These are phyloP conservation scores for Empidonax traillii DNA, from an alignment of 2,113 vertebrate genomes.

Conservation along the genomic window DNA sequence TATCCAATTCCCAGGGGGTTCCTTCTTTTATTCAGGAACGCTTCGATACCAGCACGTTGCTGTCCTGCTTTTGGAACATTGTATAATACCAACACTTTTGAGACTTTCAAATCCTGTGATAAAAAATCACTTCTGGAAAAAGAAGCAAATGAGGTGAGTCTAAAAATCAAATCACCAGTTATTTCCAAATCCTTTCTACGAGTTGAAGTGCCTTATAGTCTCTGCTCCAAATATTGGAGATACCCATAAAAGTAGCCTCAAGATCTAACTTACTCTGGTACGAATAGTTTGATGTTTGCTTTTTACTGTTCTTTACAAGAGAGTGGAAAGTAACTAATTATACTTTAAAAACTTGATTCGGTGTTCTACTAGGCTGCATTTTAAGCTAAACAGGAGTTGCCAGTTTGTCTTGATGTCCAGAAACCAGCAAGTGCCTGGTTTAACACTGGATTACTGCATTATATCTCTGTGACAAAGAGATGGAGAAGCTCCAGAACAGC, in stretches of 20 bases:
- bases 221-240: neutral
- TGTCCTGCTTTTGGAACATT: conserved; percentile 86
- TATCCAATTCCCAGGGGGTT: neutral
- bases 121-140: conserved; percentile 92
- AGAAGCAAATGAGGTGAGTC: conserved; percentile 85
- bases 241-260: neutral
- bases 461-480: neutral
- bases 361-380: neutral
- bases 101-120: conserved; percentile 92
- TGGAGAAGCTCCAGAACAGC: neutral
- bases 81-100: conserved; percentile 94
- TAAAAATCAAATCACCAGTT: neutral
- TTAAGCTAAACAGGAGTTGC: neutral
- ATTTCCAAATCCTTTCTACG: neutral
- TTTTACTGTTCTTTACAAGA: neutral
- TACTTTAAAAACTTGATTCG: neutral
- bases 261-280: neutral
- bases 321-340: neutral
- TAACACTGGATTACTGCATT: neutral
- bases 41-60: conserved; percentile 85
- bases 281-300: neutral
- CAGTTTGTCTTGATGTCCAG: neutral
- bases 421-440: neutral
- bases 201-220: neutral
- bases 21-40: conserved; percentile 72